Base-by-base conservation (phyloP, 2,888 invertebrate species). In the Eupithecia subfuscata region DNA sequence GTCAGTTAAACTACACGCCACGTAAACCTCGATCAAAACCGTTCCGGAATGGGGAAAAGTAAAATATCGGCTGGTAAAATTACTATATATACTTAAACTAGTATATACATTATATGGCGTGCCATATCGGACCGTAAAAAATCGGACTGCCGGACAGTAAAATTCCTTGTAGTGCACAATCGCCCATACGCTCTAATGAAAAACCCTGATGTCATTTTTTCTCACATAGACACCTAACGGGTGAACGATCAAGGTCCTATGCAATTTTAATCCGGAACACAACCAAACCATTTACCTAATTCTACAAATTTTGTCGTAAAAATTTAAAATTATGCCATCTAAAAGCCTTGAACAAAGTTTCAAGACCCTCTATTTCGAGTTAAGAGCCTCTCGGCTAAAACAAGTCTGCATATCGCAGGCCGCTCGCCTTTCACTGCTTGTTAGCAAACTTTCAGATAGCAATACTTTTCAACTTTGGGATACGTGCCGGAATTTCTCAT, bases 361-460 rank as follows among this genome's bases (percentile, higher is more conserved):
- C 43, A 68, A 68, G 68, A 43, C 40, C 25, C 37, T 37, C 37
- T 67, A 64, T 37, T 34, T 67, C 43, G 43, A 60, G 25, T 25
- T 60, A 22, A 43, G 25, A 43, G 68, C 22, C 43, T 67, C 67
- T 68, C 43, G 25, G 43, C 43, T 68, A 40, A 43, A 68, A 68
- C 68, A 25, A 68, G 43, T 25, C 68, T 68, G 68, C 68, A 68
- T 68, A 60, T 60, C 60, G 60, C 25, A 45, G 68, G 37, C 43
- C 43, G 43, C 68, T 68, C 67, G 68, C 68, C 68, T 68, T 68
- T 68, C 68, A 43, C 14, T 43, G 68, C 43, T 68, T 68, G 68
- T 68, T 68, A 68, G 68, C 22, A 16, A 68, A 68, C 68, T 68
- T 22, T 60, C 68, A 7, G 65, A 37, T 67, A n/a, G 65, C 68